These are phyloP conservation scores for Sycophila texana DNA, from an alignment of 2,888 invertebrate genomes.

Conservation along the genomic window DNA sequence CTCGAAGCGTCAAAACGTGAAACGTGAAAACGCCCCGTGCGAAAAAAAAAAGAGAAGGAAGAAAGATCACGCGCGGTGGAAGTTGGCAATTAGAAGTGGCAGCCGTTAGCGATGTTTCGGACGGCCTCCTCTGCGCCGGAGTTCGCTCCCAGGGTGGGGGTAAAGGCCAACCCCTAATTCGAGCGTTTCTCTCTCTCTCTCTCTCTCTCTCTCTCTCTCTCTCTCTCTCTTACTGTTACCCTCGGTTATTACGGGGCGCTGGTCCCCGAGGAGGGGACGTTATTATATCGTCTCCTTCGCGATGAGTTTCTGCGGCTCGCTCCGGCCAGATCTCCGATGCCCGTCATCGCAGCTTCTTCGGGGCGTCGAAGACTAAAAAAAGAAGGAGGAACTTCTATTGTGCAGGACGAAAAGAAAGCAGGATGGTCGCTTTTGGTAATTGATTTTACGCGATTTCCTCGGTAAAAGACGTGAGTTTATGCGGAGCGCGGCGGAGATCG, in stretches of 20 bases:
- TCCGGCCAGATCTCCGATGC: background rate
- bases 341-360: background rate
- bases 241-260: slow-evolving; percentile 67
- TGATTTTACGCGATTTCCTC: slow-evolving; percentile 32
- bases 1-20: background rate
- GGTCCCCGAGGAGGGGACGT: slow-evolving; percentile 64
- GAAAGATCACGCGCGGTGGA: slow-evolving; percentile 1
- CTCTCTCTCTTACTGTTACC: slow-evolving; percentile 54
- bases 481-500: slow-evolving; percentile 37
- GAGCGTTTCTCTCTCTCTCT: slow-evolving; percentile 48
- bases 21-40: background rate
- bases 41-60: background rate
- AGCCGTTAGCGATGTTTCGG: slow-evolving; percentile 19
- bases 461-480: slow-evolving; percentile 34
- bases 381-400: background rate
- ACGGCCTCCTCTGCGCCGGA: background rate
- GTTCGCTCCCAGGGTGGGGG: background rate
- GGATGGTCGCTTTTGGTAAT: slow-evolving; percentile 6
- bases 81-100: slow-evolving; percentile 22
- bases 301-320: slow-evolving; percentile 40
- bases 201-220: slow-evolving; percentile 50
- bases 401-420: slow-evolving; percentile 24
- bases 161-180: slow-evolving; percentile 57
- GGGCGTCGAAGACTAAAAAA: background rate
- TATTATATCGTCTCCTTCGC: slow-evolving; percentile 67